Base-by-base conservation (phyloP, 2,113 vertebrate genomes). In the Nanorana parkeri region DNA sequence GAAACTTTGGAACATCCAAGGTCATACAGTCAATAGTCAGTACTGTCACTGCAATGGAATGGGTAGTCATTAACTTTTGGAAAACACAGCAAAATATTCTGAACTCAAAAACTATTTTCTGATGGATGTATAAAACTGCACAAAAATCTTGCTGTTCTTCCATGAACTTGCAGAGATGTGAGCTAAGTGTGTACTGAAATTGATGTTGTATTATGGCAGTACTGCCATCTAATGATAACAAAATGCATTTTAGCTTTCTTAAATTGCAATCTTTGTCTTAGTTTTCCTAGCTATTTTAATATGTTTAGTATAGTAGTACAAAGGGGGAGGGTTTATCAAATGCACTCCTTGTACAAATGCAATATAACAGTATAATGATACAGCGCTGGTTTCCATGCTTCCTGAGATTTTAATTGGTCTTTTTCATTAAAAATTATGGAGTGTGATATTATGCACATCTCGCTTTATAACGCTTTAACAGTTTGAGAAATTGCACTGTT, bases 341-440 rank as follows among this genome's bases (percentile, higher is more conserved):
- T 20, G 63, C 64, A 65, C 26, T 64, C 29, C 47, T 52, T 51
- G 21, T 24, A 28, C 20, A 65, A 52, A n/a, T 72, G 19, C 65
- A 58, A 36, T n/a, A 16, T 47, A 61, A 80, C 29, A 20, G 32
- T 15, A 71, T 26, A 71, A 61, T 47, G 24, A 28, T 29, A 51
- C 17, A 47, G 29, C 21, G 17, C 32, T 47, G 72, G 8, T 58
- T 83, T 60, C 66, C 61, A 76, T 75, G 65, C 64, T 72, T 60
- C 71, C 54, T 81, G 61, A 74, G 79, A 41, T 55, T 75, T 76
- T 76, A 83, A 83, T 76, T 83, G 80, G 23, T 17, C 54, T 68
- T 83, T 82, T 76, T 83, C 80, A 76, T 83, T 68, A 83, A 67
- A 83, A 83, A 83, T 68, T 75, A 75, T 76, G 69, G 26, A 55